These are phyloP conservation scores for Tarsius wallacei DNA, from an alignment of 2,797 vertebrate species.

Conservation along the genomic window DNA sequence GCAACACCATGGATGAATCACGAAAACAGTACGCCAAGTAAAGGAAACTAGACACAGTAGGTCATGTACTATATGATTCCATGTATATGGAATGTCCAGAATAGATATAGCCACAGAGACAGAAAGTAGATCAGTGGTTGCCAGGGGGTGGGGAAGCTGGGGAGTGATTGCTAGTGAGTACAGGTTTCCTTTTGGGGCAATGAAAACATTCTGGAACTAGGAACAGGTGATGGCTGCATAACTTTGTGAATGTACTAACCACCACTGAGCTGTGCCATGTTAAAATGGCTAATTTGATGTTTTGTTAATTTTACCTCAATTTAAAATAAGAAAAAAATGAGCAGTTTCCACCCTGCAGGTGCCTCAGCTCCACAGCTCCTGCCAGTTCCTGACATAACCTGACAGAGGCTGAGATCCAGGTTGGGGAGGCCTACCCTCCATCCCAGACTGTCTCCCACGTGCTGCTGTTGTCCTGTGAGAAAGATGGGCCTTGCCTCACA, in stretches of 20 bases:
- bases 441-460: not conserved
- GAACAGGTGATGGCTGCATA: not conserved
- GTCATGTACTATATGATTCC: not conserved
- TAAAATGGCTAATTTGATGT: not conserved
- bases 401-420: not conserved
- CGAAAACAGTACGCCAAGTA: not conserved
- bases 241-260: not conserved
- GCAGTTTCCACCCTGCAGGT: not conserved
- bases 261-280: not conserved
- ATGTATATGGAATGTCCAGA: not conserved
- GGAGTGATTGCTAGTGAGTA: not conserved
- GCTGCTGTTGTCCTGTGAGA: not conserved
- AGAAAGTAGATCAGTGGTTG: not conserved
- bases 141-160: not conserved
- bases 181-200: not conserved
- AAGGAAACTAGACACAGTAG: not conserved
- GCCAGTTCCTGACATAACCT: not conserved
- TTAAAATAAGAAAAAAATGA: not conserved
- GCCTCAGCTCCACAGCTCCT: not conserved
- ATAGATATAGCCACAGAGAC: not conserved
- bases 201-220: not conserved
- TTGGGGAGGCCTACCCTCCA: not conserved
- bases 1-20: not conserved
- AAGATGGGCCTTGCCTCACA: not conserved
- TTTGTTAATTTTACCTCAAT: not conserved